Evolutionary conservation across 1,140 invertebrate genomes (phyloP).

Genomic region (Sycophila sp.): DNA sequence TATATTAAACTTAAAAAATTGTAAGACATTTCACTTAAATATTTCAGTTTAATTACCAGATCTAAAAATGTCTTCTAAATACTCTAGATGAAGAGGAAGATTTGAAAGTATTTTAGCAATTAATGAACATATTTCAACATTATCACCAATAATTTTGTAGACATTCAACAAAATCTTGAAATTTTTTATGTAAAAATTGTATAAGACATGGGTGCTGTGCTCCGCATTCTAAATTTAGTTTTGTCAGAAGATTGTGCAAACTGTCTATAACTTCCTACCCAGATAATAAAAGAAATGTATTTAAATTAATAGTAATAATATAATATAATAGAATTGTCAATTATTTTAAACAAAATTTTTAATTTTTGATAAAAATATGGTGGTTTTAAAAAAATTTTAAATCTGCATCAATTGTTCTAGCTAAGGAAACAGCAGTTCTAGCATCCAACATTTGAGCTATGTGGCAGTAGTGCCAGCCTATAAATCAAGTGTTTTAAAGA

Average conservation of each 20-base stretch:
- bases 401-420: constrained; percentile 69
- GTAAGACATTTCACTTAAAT: too few species aligned
- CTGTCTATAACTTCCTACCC: constrained; percentile 66
- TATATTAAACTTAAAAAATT: too few species aligned
- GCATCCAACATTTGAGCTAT: constrained; percentile 75
- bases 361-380: constrained; percentile 67
- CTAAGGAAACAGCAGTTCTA: constrained; percentile 72
- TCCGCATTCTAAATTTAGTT: constrained; percentile 63
- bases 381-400: constrained; percentile 73
- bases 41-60: constrained; percentile 70
- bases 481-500: constrained; percentile 34
- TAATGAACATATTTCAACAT: constrained; percentile 70
- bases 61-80: constrained; percentile 71
- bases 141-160: constrained; percentile 67
- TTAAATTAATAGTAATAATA: too few species aligned
- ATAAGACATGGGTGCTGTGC: constrained; percentile 72
- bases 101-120: constrained; percentile 75
- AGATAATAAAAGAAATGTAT: too few species aligned
- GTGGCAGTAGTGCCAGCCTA: constrained; percentile 72
- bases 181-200: constrained; percentile 74
- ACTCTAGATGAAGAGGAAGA: constrained; percentile 70
- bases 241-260: constrained; percentile 68
- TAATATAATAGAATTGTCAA: too few species aligned
- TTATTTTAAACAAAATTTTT: too few species aligned
- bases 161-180: constrained; percentile 72